Percentiles rank a stretch among this genome's conserved stretches.
phyloP scores from a whole-genome alignment of 2,797 vertebrate genomes.

The Coluber constrictor region DNA sequence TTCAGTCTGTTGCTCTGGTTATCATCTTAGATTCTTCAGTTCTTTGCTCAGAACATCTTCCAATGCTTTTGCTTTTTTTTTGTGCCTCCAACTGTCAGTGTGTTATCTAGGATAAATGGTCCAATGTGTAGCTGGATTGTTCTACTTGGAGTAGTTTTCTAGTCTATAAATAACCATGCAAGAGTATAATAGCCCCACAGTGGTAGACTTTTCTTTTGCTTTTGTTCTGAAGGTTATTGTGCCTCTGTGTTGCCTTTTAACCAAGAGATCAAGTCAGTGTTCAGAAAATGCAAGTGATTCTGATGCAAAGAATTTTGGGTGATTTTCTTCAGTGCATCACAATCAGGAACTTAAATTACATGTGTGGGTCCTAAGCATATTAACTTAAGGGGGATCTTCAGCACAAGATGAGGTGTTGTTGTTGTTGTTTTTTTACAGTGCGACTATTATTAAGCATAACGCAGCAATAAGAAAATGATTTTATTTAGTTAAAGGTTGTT shows the following conservation, averaged over 20 bases:
- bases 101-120: slow-evolving; percentile 9
- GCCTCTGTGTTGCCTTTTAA: neutral
- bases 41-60: slow-evolving; percentile 1
- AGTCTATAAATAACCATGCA: slow-evolving; percentile 3
- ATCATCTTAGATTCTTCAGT: slow-evolving; percentile 9
- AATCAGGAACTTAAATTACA: neutral
- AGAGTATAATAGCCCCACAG: neutral
- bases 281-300: neutral
- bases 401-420: neutral
- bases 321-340: neutral
- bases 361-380: neutral
- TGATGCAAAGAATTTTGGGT: neutral
- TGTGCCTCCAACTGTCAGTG: neutral
- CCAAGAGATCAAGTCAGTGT: neutral
- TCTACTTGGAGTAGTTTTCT: slow-evolving; percentile 1
- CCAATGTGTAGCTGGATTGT: neutral
- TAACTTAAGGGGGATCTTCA: neutral
- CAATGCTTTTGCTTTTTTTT: slow-evolving; percentile 2
- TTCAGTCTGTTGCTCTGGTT: slow-evolving; percentile 16
- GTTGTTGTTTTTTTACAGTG: neutral
- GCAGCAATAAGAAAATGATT: neutral
- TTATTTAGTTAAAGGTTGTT: neutral
- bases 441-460: neutral
- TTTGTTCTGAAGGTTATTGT: neutral
- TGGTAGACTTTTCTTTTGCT: neutral